Evolutionary conservation across 1,140 invertebrate genomes (phyloP).

Genomic region (Aplysia californica): DNA sequence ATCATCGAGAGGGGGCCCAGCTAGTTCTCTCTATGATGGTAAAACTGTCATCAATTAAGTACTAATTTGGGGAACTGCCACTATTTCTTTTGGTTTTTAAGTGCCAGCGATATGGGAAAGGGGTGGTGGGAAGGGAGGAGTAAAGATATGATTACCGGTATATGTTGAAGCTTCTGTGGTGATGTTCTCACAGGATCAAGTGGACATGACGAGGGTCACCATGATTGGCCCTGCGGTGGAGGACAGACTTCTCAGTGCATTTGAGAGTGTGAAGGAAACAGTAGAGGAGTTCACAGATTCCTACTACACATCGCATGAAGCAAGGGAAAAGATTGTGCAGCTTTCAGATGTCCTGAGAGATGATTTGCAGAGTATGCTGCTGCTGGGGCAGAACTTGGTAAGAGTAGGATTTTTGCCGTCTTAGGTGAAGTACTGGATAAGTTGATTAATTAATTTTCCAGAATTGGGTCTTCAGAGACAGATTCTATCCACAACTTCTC

Average conservation of each 20-base stretch:
- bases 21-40: too few relatives aligned
- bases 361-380: conserved; percentile 73
- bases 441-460: background rate
- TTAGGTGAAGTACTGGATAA: too few relatives aligned
- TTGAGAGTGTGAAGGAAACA: conserved; percentile 92
- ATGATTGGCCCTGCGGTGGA: conserved; percentile 70
- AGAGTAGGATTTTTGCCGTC: too few relatives aligned
- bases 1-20: too few relatives aligned
- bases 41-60: too few relatives aligned
- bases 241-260: conserved; percentile 79
- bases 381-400: conserved; percentile 86
- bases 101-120: too few relatives aligned
- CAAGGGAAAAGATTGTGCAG: conserved; percentile 92
- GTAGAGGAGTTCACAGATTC: conserved; percentile 99
- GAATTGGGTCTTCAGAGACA: background rate
- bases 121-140: too few relatives aligned
- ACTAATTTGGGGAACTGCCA: too few relatives aligned
- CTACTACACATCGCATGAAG: conserved; percentile 96
- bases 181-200: conserved; percentile 76
- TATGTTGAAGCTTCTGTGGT: too few relatives aligned
- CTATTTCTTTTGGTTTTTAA: too few relatives aligned
- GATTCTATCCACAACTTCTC: too few relatives aligned
- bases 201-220: conserved; percentile 84
- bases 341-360: conserved; percentile 77
- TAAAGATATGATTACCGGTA: too few relatives aligned